A percentile compares a stretch with the other conserved stretches of the same genome.
Evolutionary conservation across 1,140 invertebrate species (phyloP).

Genomic region (Psilanteris sp.): DNA sequence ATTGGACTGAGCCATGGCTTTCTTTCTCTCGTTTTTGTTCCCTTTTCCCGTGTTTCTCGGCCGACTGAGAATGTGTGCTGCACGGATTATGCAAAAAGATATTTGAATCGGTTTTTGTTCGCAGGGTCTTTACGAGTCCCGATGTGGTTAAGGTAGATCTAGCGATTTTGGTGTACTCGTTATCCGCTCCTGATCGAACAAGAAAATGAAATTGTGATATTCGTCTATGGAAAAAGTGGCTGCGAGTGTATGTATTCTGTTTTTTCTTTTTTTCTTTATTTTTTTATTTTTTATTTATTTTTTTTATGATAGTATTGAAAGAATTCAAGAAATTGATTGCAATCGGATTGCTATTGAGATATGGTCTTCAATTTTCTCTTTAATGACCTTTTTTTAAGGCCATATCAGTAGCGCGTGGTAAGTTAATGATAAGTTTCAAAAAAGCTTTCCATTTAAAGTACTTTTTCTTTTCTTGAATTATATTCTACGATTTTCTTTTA

Average conservation of each 20-base stretch:
- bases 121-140: constrained; percentile 16
- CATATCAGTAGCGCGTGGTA: too few relatives aligned
- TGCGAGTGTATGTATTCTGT: not conserved
- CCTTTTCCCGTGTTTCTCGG: constrained; percentile 21
- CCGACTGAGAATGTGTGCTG: constrained; percentile 20
- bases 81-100: constrained; percentile 53
- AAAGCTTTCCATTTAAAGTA: too few relatives aligned
- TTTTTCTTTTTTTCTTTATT: too few relatives aligned
- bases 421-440: too few relatives aligned
- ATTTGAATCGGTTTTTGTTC: constrained; percentile 40
- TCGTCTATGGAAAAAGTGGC: constrained; percentile 3
- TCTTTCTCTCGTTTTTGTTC: constrained; percentile 32
- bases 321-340: too few relatives aligned
- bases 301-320: too few relatives aligned
- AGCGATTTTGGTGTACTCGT: constrained; percentile 43
- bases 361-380: too few relatives aligned
- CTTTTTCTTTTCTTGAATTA: too few relatives aligned
- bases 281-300: too few relatives aligned
- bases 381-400: too few relatives aligned
- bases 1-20: constrained; percentile 12
- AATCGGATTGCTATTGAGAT: constrained; percentile 8
- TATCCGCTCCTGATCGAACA: constrained; percentile 30
- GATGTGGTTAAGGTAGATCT: constrained; percentile 25
- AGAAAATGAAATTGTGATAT: constrained; percentile 42
- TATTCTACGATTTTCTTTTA: too few relatives aligned